Evolutionary conservation across 2,888 invertebrate genomes (phyloP).

Genomic region (Pristionchus maxplancki): DNA sequence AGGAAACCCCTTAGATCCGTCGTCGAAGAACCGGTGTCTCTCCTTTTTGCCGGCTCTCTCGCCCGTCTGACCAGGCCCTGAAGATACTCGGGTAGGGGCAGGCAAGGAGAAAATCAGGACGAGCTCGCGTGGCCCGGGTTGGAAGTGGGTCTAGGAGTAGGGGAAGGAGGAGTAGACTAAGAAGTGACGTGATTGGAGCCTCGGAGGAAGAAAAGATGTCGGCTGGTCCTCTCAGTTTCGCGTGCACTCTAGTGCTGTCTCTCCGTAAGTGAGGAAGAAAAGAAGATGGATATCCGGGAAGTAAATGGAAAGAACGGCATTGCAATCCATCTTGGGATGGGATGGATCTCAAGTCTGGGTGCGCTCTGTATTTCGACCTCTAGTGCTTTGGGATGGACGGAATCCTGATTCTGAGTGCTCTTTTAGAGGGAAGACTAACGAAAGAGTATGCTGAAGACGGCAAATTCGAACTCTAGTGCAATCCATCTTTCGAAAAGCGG

Average conservation of each 20-base stretch:
- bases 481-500: too few relatives aligned
- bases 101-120: not conserved
- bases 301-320: slow-evolving; percentile 17
- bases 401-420: too few relatives aligned
- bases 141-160: slow-evolving; percentile 51
- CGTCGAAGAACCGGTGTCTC: not conserved
- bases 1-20: not conserved
- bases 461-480: too few relatives aligned
- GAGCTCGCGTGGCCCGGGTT: not conserved
- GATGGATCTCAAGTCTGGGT: too few relatives aligned
- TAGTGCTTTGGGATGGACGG: too few relatives aligned
- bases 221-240: too few relatives aligned
- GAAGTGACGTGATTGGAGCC: slow-evolving; percentile 23
- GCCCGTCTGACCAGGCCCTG: too few relatives aligned
- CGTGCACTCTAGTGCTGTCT: too few relatives aligned
- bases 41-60: too few relatives aligned
- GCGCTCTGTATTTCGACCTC: too few relatives aligned
- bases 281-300: not conserved
- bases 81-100: not conserved
- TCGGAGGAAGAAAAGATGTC: not conserved
- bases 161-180: slow-evolving; percentile 33
- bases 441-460: too few relatives aligned
- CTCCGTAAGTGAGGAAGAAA: not conserved
- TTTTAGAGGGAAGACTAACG: too few relatives aligned
- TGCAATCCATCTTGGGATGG: not conserved